Evolutionary conservation across 1,140 invertebrate genomes (phyloP).

Genomic region (Caligus rogercresseyi): DNA sequence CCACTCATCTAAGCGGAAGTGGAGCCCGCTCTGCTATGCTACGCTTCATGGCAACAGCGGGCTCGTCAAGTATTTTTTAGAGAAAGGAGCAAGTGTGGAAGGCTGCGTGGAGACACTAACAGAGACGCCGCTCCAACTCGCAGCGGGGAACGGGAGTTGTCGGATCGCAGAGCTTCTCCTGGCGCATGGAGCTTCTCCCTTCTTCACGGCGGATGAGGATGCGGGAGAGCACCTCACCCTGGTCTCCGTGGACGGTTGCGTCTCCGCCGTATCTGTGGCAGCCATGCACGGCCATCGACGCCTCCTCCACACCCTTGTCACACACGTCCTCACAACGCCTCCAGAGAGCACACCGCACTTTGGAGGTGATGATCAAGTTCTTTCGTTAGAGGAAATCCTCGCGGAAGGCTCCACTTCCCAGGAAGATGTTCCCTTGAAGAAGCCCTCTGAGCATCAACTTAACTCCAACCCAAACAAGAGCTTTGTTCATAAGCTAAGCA

Average conservation of each 20-base stretch:
- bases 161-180: conserved; percentile 60
- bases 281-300: conserved; percentile 60
- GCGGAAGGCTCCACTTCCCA: conserved; percentile 46
- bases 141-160: conserved; percentile 55
- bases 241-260: conserved; percentile 23
- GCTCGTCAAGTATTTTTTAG: conserved; percentile 41
- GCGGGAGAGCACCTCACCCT: background rate
- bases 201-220: conserved; percentile 48
- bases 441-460: background rate
- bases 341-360: background rate
- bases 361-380: conserved; percentile 46
- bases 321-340: conserved; percentile 32
- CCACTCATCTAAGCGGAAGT: conserved; percentile 53
- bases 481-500: conserved; percentile 38
- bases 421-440: background rate
- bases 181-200: conserved; percentile 64
- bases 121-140: conserved; percentile 63
- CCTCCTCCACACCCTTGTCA: conserved; percentile 53
- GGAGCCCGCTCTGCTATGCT: conserved; percentile 54
- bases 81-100: conserved; percentile 62
- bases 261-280: conserved; percentile 62
- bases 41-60: conserved; percentile 36
- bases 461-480: background rate
- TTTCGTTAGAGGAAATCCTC: conserved; percentile 72
- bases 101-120: conserved; percentile 68